Base-by-base conservation (phyloP, 2,888 invertebrate species). In the Achlya flavicornis region DNA sequence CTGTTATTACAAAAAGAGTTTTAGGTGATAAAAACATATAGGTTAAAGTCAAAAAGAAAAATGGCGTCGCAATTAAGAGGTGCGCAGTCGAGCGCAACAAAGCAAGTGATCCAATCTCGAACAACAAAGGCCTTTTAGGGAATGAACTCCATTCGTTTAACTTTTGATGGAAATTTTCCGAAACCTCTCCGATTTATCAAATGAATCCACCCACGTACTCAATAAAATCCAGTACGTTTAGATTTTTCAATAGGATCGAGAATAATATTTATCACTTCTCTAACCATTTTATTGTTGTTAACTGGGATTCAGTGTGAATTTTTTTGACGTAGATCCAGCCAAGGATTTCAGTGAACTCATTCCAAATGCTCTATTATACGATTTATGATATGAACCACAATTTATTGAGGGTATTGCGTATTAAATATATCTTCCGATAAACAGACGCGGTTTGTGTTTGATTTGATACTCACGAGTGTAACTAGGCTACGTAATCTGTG, bases 401-500 rank as follows among this genome's bases (percentile, higher is more conserved):
- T 58, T n/a, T n/a, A 58, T 58, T 35, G 11, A n/a, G 33, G 59
- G 8, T 59, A 59, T 59, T 32, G n/a, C 38, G n/a, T 59, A 16
- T 38, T n/a, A 53, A 14, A 38, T 63, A 7, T 8, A 65, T 61
- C 65, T 69, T 68, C 61, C 69, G 69, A 61, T 61, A 60, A 69
- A 64, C 59, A 11, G 4, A 67, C 58, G 48, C 57, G 58, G 64
- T 65, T 68, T 69, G 58, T 65, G 66, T 71, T 70, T 64, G 66
- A 68, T 67, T 72, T 68, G 64, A 63, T 61, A 67, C 68, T 70
- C 43, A 43, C 73, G 63, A 58, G 64, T 63, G 69, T 73, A 85
- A 80, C 75, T 86, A 78, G 86, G 82, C 65, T 84, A 78, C 74
- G 71, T 83, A 84, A 85, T 85, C 81, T 81, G 69, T 73, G 70